Base-by-base conservation (phyloP, 1,140 invertebrate species). In the Chironomus tepperi region DNA sequence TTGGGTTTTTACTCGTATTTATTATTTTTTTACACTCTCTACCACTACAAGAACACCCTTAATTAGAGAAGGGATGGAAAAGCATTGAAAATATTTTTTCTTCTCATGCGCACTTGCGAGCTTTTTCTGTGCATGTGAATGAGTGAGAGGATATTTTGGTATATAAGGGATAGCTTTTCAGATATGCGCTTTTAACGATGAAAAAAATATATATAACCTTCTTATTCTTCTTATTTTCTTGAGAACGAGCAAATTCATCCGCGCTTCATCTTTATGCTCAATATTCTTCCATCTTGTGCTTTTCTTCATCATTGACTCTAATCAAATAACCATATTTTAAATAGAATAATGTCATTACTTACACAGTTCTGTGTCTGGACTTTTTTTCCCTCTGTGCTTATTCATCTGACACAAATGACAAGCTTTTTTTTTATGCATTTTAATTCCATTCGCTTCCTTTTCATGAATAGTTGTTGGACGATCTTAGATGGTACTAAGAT, bases 291-390 rank as follows among this genome's bases (percentile, higher is more conserved):
- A 34, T 47, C 15, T 47, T 57, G 12, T 57, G 47, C 12, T 57
- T n/a, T 12, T 57, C 47, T 57, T n/a, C 12, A 15, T 15, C 47
- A n/a, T 57, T 15, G 43, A 12, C 12, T 57, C 12, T 70, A 70
- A 70, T 70, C 65, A 70, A 70, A 70, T 70, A 70, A 70, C 65
- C 16, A 70, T 70, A 70, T 70, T 70, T 70, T 70, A 70, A 70
- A 21, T 16, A 18, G 16, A 5, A 18, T 70, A 21, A 70, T 19
- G 18, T 18, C 16, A 70, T 70, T 70, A 70, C 47, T 57, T n/a
- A 57, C 12, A 57, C 24, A 34, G 24, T 34, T 1, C 24, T 34
- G 24, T 34, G 24, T 34, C 24, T 34, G 24, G 24, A 34, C 24
- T 34, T 34, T 34, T 34, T 34, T 34, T 5, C 24, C 1, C 5